Conservation (phyloP, 2,888 invertebrate genomes). For the Nomada ruficornis region DNA sequence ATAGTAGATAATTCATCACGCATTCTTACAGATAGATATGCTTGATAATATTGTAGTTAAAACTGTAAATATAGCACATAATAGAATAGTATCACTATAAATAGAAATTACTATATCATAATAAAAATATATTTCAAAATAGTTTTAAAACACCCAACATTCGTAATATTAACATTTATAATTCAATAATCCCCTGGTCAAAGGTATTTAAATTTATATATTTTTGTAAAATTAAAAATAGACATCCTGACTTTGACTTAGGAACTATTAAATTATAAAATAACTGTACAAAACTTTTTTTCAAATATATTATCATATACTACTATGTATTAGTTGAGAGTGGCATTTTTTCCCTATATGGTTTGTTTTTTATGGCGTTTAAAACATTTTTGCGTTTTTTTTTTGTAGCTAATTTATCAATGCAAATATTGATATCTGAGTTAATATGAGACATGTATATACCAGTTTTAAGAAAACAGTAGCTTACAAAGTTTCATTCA, state of each 20-base stretch:
- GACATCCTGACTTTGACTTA: background rate
- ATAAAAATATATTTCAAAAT: background rate
- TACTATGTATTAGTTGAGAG: conserved; percentile 35
- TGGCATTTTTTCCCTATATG: conserved; percentile 51
- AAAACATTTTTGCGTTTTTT: conserved; percentile 36
- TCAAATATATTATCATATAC: conserved; percentile 31
- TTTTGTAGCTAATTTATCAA: conserved; percentile 39
- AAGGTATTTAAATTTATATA: background rate
- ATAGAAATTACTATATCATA: conserved; percentile 13
- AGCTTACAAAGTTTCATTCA: background rate
- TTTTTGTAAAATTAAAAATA: conserved; percentile 4
- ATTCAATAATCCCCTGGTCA: background rate
- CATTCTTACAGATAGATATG: conserved; percentile 25
- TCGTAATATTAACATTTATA: background rate
- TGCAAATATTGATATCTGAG: conserved; percentile 64
- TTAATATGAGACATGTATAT: conserved; percentile 25
- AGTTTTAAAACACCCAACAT: background rate
- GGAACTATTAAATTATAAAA: background rate
- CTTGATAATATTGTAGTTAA: conserved; percentile 29
- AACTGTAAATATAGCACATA: conserved; percentile 49
- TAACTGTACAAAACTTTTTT: conserved; percentile 4
- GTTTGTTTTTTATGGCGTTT: conserved; percentile 38
- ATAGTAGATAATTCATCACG: background rate
- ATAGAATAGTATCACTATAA: conserved; percentile 4
- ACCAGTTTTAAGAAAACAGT: conserved; percentile 2